These are phyloP conservation scores for Drosophila imparisetae DNA, from an alignment of 2,888 invertebrate genomes.

Conservation along the genomic window DNA sequence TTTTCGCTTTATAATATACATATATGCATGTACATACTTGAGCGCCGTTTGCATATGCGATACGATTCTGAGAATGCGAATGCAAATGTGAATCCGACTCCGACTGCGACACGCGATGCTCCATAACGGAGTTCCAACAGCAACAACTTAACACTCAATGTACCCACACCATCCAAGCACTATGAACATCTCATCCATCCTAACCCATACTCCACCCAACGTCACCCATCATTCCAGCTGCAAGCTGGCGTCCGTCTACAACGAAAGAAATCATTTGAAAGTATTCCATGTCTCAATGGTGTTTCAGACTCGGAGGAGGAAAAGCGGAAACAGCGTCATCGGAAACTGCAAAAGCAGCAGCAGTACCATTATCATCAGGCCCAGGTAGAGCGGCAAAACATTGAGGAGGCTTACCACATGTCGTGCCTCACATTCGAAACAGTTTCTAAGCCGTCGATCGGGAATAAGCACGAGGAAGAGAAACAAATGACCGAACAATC, in stretches of 20 bases:
- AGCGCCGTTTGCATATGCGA: constrained; percentile 43
- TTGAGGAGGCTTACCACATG: not conserved
- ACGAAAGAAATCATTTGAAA: constrained; percentile 28
- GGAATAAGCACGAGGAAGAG: constrained; percentile 10
- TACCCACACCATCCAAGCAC: constrained; percentile 2
- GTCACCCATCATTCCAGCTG: constrained; percentile 1
- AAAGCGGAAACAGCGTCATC: constrained; percentile 42
- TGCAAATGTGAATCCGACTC: constrained; percentile 16
- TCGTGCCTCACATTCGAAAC: not conserved
- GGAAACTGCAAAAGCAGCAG: constrained; percentile 7
- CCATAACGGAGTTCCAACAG: constrained; percentile 13
- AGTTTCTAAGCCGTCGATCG: not conserved
- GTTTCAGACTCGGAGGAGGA: constrained; percentile 53
- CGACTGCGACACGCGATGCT: constrained; percentile 50
- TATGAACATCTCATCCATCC: not conserved
- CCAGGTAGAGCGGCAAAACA: not conserved
- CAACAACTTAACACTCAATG: constrained; percentile 29
- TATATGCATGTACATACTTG: constrained; percentile 24
- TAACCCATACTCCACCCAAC: not conserved
- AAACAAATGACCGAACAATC: constrained; percentile 41
- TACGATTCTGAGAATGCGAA: constrained; percentile 33
- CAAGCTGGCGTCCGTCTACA: constrained; percentile 52
- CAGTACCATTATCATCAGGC: not conserved
- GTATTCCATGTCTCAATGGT: constrained; percentile 38
- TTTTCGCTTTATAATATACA: constrained; percentile 33